Conservation (phyloP, 2,888 invertebrate genomes). For the Apeira syringaria region DNA sequence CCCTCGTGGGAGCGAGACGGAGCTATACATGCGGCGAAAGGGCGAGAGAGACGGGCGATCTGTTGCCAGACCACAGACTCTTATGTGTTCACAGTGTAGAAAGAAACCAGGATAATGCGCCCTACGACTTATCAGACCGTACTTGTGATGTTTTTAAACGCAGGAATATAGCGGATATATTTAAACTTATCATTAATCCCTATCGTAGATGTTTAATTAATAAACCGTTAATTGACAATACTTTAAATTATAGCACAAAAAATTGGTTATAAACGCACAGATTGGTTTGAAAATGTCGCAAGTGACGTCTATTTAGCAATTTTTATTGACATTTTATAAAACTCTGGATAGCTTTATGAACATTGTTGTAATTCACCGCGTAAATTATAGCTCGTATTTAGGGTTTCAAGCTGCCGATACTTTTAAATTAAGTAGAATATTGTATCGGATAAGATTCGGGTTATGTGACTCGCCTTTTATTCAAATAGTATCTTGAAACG, state of each 20-base stretch:
- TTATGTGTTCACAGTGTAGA: constrained; percentile 70
- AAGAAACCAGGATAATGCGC: constrained; percentile 42
- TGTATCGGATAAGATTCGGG: constrained; percentile 47
- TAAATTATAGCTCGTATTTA: constrained; percentile 63
- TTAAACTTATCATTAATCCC: constrained; percentile 27
- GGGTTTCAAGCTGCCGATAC: constrained; percentile 58
- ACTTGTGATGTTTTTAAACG: constrained; percentile 67
- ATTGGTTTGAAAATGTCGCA: constrained; percentile 65
- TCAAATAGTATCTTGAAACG: constrained; percentile 40
- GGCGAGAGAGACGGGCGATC: constrained; percentile 51
- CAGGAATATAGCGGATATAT: constrained; percentile 34
- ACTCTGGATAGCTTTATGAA: constrained; percentile 59
- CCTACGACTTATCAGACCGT: constrained; percentile 48
- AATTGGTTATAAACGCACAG: constrained; percentile 54
- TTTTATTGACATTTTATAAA: constrained; percentile 25
- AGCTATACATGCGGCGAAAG: constrained; percentile 43
- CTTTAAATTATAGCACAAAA: constrained; percentile 32
- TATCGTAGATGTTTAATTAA: not conserved
- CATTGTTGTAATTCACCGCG: constrained; percentile 66
- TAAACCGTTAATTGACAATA: constrained; percentile 35
- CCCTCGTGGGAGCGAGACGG: constrained; percentile 43
- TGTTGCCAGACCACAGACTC: constrained; percentile 57
- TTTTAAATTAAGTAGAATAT: constrained; percentile 47
- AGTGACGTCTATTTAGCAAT: constrained; percentile 35
- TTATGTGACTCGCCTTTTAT: constrained; percentile 36